Percentiles rank a stretch among this genome's conserved stretches.
Evolutionary conservation across 2,113 vertebrate species (phyloP).

Genomic region (Taxidea taxus): DNA sequence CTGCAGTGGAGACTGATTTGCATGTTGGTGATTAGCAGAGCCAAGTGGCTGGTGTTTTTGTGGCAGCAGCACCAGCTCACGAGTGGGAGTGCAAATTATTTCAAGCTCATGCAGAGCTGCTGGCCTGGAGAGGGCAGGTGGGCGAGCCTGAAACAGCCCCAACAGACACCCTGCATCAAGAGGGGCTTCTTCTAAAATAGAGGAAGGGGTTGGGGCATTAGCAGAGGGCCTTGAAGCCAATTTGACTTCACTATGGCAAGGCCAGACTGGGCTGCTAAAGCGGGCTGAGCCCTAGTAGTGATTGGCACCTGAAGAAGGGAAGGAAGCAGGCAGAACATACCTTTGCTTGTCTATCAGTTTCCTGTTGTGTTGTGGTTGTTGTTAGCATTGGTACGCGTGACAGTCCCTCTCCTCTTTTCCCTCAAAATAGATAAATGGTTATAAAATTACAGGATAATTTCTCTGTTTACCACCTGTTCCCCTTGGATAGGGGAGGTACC

Average conservation of each 20-base stretch:
- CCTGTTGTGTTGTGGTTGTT: neutral
- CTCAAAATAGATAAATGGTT: neutral
- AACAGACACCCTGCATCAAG: conserved; percentile 29
- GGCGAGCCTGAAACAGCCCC: conserved; percentile 63
- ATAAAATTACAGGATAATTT: conserved; percentile 12
- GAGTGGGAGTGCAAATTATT: conserved; percentile 75
- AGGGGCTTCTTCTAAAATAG: conserved; percentile 35
- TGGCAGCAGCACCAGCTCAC: conserved; percentile 69
- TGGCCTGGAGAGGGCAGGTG: conserved; percentile 75
- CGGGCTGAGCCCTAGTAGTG: neutral
- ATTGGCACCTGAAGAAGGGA: neutral
- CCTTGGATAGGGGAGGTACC: neutral
- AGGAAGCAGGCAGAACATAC: neutral
- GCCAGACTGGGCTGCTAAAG: neutral
- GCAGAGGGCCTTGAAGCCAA: neutral
- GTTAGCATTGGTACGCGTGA: neutral
- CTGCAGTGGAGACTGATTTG: conserved; percentile 73
- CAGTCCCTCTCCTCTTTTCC: neutral
- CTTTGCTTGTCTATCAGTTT: neutral
- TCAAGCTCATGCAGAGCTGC: conserved; percentile 74
- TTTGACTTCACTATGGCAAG: neutral
- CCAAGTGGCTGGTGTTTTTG: conserved; percentile 74
- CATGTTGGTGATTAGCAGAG: conserved; percentile 76
- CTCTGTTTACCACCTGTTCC: neutral
- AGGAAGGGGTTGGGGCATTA: neutral